phyloP scores from a whole-genome alignment of 2,888 invertebrate genomes.

The Eristalinus sepulchralis region DNA sequence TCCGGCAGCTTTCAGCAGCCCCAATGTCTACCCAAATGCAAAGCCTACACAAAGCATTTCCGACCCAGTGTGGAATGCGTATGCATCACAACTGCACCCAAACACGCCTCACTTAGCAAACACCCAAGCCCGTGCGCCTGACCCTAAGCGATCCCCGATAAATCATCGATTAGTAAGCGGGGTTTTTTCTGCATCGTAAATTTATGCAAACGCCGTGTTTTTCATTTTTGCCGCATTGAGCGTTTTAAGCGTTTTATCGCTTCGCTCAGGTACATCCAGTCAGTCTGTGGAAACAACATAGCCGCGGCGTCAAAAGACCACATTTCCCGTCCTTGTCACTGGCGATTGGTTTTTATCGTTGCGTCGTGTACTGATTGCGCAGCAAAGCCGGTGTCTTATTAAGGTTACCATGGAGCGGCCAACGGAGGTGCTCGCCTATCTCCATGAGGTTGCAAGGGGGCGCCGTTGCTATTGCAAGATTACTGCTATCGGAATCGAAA shows the following conservation, averaged over 20 bases:
- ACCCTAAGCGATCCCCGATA: constrained; percentile 61
- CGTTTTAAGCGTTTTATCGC: constrained; percentile 48
- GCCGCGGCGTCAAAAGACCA: constrained; percentile 27
- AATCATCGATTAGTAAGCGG: constrained; percentile 67
- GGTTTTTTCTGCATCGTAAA: constrained; percentile 36
- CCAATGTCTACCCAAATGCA: too few species aligned
- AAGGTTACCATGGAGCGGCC: not conserved
- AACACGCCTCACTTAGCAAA: constrained; percentile 19
- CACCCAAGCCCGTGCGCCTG: constrained; percentile 50
- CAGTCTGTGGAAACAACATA: constrained; percentile 29
- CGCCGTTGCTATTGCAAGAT: constrained; percentile 30
- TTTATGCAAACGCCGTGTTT: constrained; percentile 9
- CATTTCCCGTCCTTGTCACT: constrained; percentile 3
- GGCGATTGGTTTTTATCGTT: not conserved
- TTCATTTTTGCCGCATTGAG: constrained; percentile 37
- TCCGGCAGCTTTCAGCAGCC: too few species aligned
- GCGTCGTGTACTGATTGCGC: constrained; percentile 48
- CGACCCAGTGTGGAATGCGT: not conserved
- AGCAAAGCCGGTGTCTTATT: constrained; percentile 49
- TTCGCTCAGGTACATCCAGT: constrained; percentile 45
- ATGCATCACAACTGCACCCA: not conserved
- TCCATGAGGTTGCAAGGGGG: not conserved
- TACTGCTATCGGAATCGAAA: constrained; percentile 50
- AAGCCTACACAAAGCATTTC: not conserved
- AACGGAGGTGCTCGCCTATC: not conserved